A percentile compares a stretch with the other conserved stretches of the same genome.
Evolutionary conservation across 2,888 invertebrate species (phyloP).

Genomic region (Melanostoma mellinum): DNA sequence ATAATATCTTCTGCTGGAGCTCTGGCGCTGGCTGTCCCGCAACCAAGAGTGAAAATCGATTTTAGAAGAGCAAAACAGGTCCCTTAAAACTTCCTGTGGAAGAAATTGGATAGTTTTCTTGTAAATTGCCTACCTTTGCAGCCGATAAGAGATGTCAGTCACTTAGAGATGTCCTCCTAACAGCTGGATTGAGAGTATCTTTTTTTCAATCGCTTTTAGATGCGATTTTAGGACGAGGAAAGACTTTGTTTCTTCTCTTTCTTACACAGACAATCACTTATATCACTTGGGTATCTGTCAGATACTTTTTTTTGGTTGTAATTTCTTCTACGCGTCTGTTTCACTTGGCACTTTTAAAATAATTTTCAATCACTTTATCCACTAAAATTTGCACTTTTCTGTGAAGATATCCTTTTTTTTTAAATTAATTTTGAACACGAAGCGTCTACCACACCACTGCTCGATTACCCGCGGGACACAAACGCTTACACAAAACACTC

Average conservation of each 20-base stretch:
- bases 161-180: conserved; percentile 57
- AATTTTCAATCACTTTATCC: conserved; percentile 33
- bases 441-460: conserved; percentile 36
- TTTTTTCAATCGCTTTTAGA: conserved; percentile 5
- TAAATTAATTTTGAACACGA: conserved; percentile 30
- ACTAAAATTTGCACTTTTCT: conserved; percentile 41
- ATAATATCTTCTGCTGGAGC: conserved; percentile 24
- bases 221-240: conserved; percentile 24
- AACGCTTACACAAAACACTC: conserved; percentile 10
- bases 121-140: conserved; percentile 57
- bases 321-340: conserved; percentile 21
- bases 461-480: neutral
- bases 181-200: conserved; percentile 50
- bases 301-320: conserved; percentile 43
- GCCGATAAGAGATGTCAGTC: conserved; percentile 51
- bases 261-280: conserved; percentile 35
- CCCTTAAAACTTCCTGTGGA: too few relatives aligned
- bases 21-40: conserved; percentile 36
- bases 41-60: conserved; percentile 65
- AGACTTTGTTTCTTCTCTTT: conserved; percentile 12
- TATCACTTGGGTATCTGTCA: conserved; percentile 56
- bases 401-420: conserved; percentile 33
- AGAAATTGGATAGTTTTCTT: conserved; percentile 8
- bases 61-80: conserved; percentile 22
- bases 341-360: conserved; percentile 32